phyloP scores from a whole-genome alignment of 2,797 vertebrate species.

The Hapalemur alaotrensis region DNA sequence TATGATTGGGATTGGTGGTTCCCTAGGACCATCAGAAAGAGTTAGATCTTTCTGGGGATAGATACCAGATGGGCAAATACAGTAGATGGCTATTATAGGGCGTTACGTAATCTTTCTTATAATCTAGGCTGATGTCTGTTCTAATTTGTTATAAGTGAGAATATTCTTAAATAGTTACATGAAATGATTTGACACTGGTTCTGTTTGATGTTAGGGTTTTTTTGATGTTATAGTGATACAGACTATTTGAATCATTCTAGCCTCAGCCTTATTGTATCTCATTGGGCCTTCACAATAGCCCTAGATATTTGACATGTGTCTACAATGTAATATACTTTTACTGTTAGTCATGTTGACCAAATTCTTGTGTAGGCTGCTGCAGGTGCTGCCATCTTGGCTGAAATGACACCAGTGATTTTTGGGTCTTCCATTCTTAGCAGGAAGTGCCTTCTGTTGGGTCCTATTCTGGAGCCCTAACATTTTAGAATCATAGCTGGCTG shows the following conservation, averaged over 20 bases:
- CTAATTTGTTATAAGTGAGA: neutral
- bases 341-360: neutral
- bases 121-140: neutral
- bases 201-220: neutral
- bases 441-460: neutral
- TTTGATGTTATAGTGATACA: neutral
- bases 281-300: neutral
- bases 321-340: neutral
- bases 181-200: conserved; percentile 9
- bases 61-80: neutral
- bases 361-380: neutral
- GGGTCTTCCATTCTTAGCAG: neutral
- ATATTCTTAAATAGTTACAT: neutral
- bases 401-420: neutral
- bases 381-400: neutral
- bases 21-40: neutral
- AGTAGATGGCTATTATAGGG: neutral
- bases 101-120: neutral
- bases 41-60: neutral
- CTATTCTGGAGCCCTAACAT: neutral
- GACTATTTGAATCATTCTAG: neutral
- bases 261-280: neutral
- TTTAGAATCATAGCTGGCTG: neutral
- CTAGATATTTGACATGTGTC: neutral
- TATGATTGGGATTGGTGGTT: neutral